Percentiles rank a stretch among this genome's conserved stretches.
Conservation (phyloP, 2,113 vertebrate genomes). For the Vombatus ursinus region DNA sequence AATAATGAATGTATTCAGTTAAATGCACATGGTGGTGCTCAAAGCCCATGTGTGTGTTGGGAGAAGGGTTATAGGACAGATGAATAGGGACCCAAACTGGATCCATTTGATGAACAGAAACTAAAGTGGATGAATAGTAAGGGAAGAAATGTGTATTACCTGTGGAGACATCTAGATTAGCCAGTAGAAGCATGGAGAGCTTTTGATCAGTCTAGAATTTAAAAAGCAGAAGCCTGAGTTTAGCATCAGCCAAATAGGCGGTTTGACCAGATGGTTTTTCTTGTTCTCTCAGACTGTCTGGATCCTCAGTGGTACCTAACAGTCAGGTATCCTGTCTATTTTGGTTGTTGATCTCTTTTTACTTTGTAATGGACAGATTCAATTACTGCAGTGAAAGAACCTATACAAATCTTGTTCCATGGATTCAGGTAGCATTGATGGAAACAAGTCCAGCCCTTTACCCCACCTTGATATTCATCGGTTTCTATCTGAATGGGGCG, state of each 20-base stretch:
- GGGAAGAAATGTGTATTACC: not conserved
- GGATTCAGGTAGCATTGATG: not conserved
- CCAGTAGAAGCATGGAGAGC: not conserved
- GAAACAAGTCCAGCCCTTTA: constrained; percentile 33
- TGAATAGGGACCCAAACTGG: not conserved
- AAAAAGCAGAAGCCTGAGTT: not conserved
- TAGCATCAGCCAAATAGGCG: not conserved
- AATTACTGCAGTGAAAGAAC: constrained; percentile 26
- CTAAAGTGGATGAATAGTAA: not conserved
- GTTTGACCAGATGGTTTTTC: not conserved
- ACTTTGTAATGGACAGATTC: constrained; percentile 47
- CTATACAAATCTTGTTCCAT: constrained; percentile 19
- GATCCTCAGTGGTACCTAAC: not conserved
- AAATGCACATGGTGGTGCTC: constrained; percentile 37
- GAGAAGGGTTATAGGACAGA: constrained; percentile 1
- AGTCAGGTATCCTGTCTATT: not conserved
- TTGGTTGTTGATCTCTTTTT: constrained; percentile 31
- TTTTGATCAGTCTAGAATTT: not conserved
- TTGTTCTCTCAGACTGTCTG: not conserved
- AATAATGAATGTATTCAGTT: constrained; percentile 30
- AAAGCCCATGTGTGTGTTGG: not conserved
- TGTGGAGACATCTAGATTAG: not conserved
- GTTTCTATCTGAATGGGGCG: constrained; percentile 47
- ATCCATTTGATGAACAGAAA: not conserved
- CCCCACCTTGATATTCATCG: constrained; percentile 20